Percentiles rank a stretch among this genome's conserved stretches.
Evolutionary conservation across 2,888 invertebrate species (phyloP).

Genomic region (Ceratothoa steindachneri): DNA sequence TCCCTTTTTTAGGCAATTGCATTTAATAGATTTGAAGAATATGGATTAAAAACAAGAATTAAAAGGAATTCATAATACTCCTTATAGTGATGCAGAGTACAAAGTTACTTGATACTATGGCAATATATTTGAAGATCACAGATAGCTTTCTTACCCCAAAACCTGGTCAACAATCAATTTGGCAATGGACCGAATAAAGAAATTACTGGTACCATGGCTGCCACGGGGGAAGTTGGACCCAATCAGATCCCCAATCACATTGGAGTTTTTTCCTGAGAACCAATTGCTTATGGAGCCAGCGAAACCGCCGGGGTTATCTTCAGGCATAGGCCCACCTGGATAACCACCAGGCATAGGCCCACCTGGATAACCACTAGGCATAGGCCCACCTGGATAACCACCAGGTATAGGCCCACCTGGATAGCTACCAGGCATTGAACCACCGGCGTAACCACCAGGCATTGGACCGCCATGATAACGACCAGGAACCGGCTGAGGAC

Average conservation of each 20-base stretch:
- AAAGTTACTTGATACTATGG: no score
- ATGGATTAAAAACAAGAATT: no score
- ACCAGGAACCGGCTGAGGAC: constrained; percentile 2
- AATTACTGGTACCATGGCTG: background rate
- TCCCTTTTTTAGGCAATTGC: background rate
- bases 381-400: background rate
- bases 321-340: background rate
- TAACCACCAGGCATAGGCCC: background rate
- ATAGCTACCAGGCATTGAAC: background rate
- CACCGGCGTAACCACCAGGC: background rate
- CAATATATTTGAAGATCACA: no score
- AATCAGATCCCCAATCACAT: background rate
- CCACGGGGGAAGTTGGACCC: background rate
- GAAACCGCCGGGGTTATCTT: background rate
- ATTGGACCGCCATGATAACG: background rate
- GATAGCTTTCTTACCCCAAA: background rate
- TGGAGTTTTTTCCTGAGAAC: background rate
- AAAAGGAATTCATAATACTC: no score
- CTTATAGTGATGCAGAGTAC: no score
- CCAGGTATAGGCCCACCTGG: background rate
- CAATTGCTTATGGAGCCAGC: background rate
- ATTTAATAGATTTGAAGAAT: no score
- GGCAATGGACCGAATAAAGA: background rate
- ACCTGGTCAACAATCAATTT: background rate
- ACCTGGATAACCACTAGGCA: background rate